Conservation (phyloP, 2,797 vertebrate genomes). For the Phalloptychus januarius region DNA sequence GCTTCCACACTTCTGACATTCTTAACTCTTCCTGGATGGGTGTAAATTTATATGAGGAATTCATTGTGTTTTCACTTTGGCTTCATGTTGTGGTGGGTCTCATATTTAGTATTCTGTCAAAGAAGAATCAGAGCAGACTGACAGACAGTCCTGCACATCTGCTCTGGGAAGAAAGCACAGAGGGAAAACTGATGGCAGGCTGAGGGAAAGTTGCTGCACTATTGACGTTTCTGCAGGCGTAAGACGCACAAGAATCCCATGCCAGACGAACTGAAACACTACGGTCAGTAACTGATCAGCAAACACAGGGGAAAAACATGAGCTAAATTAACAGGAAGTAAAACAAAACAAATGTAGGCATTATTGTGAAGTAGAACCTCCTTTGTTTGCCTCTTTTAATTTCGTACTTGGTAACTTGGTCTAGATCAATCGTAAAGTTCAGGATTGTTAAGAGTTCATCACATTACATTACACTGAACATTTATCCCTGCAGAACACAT, state of each 20-base stretch:
- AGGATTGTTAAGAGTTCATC: not conserved
- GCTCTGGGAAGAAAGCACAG: conserved; percentile 45
- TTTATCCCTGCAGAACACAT: not conserved
- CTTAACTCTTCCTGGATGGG: not conserved
- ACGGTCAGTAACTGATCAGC: no score
- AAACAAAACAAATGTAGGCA: not conserved
- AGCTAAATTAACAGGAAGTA: no score
- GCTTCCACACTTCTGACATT: no score
- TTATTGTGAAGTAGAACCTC: not conserved
- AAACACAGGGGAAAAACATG: no score
- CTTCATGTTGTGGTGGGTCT: conserved; percentile 36
- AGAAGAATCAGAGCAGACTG: conserved; percentile 73
- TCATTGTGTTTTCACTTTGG: not conserved
- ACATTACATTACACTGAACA: not conserved
- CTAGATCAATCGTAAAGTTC: not conserved
- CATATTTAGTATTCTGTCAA: conserved; percentile 54
- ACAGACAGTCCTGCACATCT: conserved; percentile 68
- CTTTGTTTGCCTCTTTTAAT: not conserved
- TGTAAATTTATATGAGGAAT: not conserved
- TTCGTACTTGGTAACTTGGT: not conserved
- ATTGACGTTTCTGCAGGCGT: conserved; percentile 60
- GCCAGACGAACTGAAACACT: no score
- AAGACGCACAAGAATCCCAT: no score
- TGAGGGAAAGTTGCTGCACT: conserved; percentile 59
- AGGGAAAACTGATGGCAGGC: conserved; percentile 51